phyloP scores from a whole-genome alignment of 23 tunicate species.

The Ciona savignyi region DNA sequence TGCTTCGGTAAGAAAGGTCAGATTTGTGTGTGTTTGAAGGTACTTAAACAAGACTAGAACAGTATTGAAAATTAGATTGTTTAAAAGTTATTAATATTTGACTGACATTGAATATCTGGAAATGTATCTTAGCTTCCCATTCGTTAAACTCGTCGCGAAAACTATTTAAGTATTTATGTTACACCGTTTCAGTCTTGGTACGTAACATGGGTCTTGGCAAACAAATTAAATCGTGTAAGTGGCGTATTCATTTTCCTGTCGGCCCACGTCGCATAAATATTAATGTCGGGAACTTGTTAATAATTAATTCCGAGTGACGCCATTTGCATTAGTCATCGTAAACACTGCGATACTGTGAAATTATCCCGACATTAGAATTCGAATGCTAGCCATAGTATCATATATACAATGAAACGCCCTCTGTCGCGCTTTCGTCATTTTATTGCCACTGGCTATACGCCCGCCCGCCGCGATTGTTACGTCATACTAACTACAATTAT shows the following conservation, averaged over 20 bases:
- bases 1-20: too few species aligned
- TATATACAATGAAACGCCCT: background rate
- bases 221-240: background rate
- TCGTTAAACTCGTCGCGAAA: too few species aligned
- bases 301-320: background rate
- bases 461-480: too few species aligned
- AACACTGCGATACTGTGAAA: background rate
- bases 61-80: too few species aligned
- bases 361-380: background rate
- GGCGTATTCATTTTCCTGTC: background rate
- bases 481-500: too few species aligned
- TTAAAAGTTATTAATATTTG: too few species aligned
- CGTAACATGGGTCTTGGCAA: too few species aligned
- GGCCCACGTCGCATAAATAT: background rate
- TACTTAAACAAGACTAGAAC: too few species aligned
- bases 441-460: background rate
- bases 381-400: background rate
- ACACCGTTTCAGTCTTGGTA: background rate
- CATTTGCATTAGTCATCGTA: background rate
- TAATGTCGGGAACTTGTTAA: background rate
- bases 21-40: background rate
- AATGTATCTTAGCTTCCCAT: too few species aligned
- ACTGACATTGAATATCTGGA: too few species aligned
- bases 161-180: too few species aligned
- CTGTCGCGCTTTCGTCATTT: background rate